Evolutionary conservation across 37 sponge, comb jelly and placozoan genomes (phyloP), one percentile per base, ranked within the genome.

Genomic region (Lycopodina hypogea): DNA sequence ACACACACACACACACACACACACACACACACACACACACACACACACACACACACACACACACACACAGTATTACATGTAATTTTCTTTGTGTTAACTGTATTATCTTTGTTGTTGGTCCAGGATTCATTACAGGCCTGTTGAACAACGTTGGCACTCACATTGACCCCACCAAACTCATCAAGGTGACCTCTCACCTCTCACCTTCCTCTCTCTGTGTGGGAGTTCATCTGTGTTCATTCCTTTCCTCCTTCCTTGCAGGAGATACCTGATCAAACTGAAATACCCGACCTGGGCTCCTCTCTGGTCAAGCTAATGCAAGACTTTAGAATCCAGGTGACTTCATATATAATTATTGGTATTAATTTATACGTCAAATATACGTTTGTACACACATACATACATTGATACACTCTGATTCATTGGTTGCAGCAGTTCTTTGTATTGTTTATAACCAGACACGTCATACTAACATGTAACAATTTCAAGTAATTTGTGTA

Each of bases 241-340:
- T 37, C 29, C 3, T 36, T 37, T 30, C 3, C 11, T 42, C 29
- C 7, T 39, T 65, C 35, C 52, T 40, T 70, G 22, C 50, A 90
- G 90, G 57, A 87, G 58, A 94, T 97, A 3, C 91, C 93, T 19
- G 75, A 76, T 0, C 74, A 81, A 0, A 74, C 82, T 23, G 74
- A 83, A 33, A 98, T 98, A 32, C 92, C 91, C 17, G 75, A 88
- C 21, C 81, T 98, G 0, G 75, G 96, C 21, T 83, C 62, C 34
- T 89, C 92, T 9, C 75, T 98, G 14, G 96, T 98, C 7, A 98
- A 98, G 70, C 86, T 98, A 6, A 78, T 98, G 52, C 90, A 93
- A 53, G 99, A 98, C 30, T 93, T 88, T 77, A 76, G 84, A 71
- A 89, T 98, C 29, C 94, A 96, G 69, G 77, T 78, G 67, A n/a